Evolutionary conservation across 1,140 invertebrate genomes (phyloP).

Genomic region (Macrocentrus cingulum): DNA sequence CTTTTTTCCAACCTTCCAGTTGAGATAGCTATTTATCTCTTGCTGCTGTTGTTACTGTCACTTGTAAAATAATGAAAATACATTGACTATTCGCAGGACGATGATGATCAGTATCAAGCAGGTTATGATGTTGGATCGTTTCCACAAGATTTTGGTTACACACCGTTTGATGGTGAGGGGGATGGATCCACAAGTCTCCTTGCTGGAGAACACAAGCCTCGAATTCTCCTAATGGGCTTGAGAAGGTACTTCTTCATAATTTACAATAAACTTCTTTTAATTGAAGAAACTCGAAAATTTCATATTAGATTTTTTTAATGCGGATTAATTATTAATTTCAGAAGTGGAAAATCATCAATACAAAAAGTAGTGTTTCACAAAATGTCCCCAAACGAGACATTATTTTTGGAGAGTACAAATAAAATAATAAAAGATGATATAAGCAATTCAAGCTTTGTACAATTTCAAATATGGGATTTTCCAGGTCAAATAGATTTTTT

Average conservation of each 20-base stretch:
- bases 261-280: no score
- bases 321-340: constrained; percentile 45
- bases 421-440: constrained; percentile 98
- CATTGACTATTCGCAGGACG: no score
- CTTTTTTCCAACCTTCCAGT: no score
- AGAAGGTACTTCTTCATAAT: constrained; percentile 66
- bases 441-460: constrained; percentile 96
- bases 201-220: constrained; percentile 78
- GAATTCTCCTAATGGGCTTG: constrained; percentile 94
- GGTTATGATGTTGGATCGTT: constrained; percentile 78
- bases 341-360: constrained; percentile 99
- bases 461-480: constrained; percentile 99
- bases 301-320: not conserved
- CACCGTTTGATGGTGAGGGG: constrained; percentile 76
- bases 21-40: no score
- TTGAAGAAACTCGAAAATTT: not conserved
- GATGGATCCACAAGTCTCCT: constrained; percentile 64
- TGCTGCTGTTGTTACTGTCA: no score
- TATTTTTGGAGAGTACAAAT: constrained; percentile 98
- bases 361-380: constrained; percentile 99
- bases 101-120: constrained; percentile 55
- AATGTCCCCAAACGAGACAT: constrained; percentile 99
- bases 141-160: constrained; percentile 91
- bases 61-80: no score
- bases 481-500: constrained; percentile 98